Conservation (phyloP, 1,140 invertebrate species). For the Tachypleus tridentatus region DNA sequence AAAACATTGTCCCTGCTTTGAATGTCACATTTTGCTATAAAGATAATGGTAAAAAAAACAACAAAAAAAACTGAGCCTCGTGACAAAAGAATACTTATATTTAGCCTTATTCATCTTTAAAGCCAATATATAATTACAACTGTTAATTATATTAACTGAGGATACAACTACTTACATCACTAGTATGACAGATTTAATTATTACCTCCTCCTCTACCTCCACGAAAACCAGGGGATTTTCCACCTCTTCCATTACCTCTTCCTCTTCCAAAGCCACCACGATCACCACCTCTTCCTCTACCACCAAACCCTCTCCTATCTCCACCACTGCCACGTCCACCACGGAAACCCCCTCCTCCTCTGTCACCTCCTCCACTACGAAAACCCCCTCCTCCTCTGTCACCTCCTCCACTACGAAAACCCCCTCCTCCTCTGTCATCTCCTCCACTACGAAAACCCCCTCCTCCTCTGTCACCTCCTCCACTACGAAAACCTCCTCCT, state of each 20-base stretch:
- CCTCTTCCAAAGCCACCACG: conserved; percentile 48
- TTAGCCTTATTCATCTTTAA: background rate
- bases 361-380: conserved; percentile 12
- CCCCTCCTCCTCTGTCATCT: no score
- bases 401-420: no score
- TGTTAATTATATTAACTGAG: no score
- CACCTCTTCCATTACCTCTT: conserved; percentile 72
- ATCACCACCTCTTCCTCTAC: conserved; percentile 22
- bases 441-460: no score
- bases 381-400: no score
- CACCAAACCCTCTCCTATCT: conserved; percentile 8
- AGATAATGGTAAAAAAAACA: no score
- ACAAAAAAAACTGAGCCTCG: no score
- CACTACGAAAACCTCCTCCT: no score
- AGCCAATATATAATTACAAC: background rate
- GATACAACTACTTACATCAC: conserved; percentile 23
- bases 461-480: no score
- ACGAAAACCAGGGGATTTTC: conserved; percentile 30
- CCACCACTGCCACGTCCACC: conserved; percentile 26
- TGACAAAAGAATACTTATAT: no score
- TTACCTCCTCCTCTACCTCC: conserved; percentile 25
- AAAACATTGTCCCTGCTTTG: no score
- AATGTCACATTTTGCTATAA: no score
- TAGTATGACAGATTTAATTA: conserved; percentile 14
- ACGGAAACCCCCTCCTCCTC: conserved; percentile 20